Conservation (phyloP, 1,140 invertebrate species). For the Oscheius sp. region DNA sequence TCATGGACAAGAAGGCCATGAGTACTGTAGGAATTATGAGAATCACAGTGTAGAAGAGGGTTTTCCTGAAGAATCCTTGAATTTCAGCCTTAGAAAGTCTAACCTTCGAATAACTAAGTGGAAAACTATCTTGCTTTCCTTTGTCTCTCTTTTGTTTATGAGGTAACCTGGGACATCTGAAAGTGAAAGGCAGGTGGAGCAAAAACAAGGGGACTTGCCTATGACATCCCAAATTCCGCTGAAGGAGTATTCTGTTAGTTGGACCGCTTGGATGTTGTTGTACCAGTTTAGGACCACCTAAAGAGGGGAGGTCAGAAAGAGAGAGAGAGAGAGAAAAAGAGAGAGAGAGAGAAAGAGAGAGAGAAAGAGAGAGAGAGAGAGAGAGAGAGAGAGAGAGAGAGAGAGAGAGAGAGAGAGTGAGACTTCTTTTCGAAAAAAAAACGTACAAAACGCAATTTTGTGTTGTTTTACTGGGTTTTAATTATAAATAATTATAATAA, state of each 20-base stretch:
- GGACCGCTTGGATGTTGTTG: conserved; percentile 85
- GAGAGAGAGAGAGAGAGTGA: too few species aligned
- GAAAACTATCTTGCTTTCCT: conserved; percentile 71
- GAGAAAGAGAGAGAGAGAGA: too few species aligned
- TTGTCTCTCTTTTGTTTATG: conserved; percentile 27
- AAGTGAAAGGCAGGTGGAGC: not conserved
- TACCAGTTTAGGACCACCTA: conserved; percentile 80
- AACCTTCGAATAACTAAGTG: conserved; percentile 74
- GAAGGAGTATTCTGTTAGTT: conserved; percentile 96
- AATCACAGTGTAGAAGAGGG: conserved; percentile 98
- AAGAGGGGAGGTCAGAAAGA: too few species aligned
- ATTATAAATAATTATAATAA: too few species aligned
- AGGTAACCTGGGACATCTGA: conserved; percentile 41
- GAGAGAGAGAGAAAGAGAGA: too few species aligned
- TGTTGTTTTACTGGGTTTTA: too few species aligned
- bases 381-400: too few species aligned
- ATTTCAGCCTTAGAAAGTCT: conserved; percentile 64
- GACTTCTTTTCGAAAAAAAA: too few species aligned
- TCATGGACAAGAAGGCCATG: conserved; percentile 94
- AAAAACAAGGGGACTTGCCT: conserved; percentile 71
- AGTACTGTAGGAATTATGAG: conserved; percentile 95
- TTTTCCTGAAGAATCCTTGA: conserved; percentile 93
- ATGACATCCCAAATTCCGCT: conserved; percentile 98
- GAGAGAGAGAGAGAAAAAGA: too few species aligned
- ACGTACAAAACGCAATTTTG: too few species aligned